Evolutionary conservation across 2,113 vertebrate species (phyloP).

Genomic region (Chamaetylas fuelleborni): DNA sequence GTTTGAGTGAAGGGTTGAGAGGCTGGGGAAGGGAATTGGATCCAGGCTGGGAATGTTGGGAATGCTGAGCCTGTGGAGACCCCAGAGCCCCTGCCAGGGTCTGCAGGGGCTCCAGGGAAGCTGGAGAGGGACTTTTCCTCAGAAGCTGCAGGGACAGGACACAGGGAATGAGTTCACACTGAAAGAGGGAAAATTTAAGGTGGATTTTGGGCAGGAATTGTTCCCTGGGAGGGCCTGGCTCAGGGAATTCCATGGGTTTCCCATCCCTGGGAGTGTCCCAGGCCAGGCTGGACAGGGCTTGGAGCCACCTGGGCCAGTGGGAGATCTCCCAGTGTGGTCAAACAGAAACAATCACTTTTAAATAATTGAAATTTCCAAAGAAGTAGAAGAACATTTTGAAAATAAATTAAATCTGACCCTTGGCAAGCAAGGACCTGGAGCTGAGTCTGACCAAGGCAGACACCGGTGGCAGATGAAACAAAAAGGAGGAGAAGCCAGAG

Average conservation of each 20-base stretch:
- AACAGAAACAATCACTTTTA: accelerated
- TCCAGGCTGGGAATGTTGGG: background rate
- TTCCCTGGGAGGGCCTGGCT: background rate
- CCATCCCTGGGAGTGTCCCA: background rate
- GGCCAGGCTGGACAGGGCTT: background rate
- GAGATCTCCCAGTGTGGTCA: accelerated
- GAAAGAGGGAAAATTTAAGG: accelerated
- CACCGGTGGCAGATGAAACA: background rate
- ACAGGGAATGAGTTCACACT: background rate
- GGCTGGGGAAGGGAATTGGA: background rate
- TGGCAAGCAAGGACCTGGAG: background rate
- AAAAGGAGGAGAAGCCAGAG: background rate
- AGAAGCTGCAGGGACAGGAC: background rate
- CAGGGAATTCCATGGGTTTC: background rate
- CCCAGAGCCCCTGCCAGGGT: background rate
- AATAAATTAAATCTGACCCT: background rate
- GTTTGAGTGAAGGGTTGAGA: background rate
- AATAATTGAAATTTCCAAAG: background rate
- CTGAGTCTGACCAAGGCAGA: background rate
- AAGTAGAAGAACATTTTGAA: background rate
- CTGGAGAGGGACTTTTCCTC: background rate
- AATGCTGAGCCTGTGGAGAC: background rate
- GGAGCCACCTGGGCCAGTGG: too few relatives aligned
- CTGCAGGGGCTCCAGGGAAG: background rate
- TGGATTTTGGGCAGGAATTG: background rate